Evolutionary conservation across 1,140 invertebrate genomes (phyloP).

Genomic region (Plutomurus gul): DNA sequence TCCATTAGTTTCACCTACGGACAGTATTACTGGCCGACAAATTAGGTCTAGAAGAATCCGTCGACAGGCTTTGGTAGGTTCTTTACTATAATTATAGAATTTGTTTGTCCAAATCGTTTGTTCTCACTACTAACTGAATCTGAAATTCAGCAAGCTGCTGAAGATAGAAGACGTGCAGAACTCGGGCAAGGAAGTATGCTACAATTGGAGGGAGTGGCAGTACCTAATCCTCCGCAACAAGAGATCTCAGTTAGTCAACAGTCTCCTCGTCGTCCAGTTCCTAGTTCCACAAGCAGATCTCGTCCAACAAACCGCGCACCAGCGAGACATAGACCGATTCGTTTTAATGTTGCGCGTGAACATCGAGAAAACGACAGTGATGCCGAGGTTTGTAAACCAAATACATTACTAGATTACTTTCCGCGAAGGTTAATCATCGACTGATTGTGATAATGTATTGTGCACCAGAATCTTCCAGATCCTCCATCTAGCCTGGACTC

Average conservation of each 20-base stretch:
- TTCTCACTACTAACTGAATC: background rate
- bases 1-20: slow-evolving; percentile 11
- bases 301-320: background rate
- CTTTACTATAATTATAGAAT: background rate
- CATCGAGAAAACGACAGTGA: slow-evolving; percentile 39
- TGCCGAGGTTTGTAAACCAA: slow-evolving; percentile 4
- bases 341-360: slow-evolving; percentile 41
- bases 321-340: background rate
- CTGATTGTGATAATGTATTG: background rate
- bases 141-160: slow-evolving; percentile 35
- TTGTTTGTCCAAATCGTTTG: background rate
- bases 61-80: slow-evolving; percentile 36
- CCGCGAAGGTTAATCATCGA: background rate
- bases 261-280: slow-evolving; percentile 14
- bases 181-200: background rate
- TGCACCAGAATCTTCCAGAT: background rate
- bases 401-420: too few relatives aligned
- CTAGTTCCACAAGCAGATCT: background rate
- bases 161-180: slow-evolving; percentile 32
- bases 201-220: slow-evolving; percentile 50
- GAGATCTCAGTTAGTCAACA: slow-evolving; percentile 51
- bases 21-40: slow-evolving; percentile 39
- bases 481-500: slow-evolving; percentile 39
- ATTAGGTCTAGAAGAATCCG: slow-evolving; percentile 35
- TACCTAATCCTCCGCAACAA: slow-evolving; percentile 47